Evolutionary conservation across 2,113 vertebrate genomes (phyloP).

Genomic region (Megaleporinus macrocephalus): DNA sequence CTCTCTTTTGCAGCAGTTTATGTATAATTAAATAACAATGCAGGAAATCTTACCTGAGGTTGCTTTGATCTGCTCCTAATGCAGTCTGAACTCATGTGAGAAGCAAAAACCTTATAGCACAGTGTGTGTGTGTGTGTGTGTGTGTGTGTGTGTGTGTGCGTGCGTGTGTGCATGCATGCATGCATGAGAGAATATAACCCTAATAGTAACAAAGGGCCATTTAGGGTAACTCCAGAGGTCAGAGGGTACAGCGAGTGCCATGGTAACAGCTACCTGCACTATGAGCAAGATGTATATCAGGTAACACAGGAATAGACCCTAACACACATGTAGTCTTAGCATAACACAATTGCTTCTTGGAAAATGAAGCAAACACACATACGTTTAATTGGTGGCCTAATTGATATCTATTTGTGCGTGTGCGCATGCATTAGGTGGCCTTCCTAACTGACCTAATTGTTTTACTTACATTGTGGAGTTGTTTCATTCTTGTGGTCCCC

Average conservation of each 20-base stretch:
- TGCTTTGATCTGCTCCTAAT: slow-evolving; percentile 6
- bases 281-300: slow-evolving; percentile 1
- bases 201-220: slow-evolving; percentile 46
- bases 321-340: not conserved
- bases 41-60: slow-evolving; percentile 23
- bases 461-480: too few relatives aligned
- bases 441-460: too few relatives aligned
- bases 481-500: too few relatives aligned
- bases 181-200: not conserved
- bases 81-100: not conserved
- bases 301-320: slow-evolving; percentile 22
- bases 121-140: slow-evolving; percentile 17
- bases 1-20: too few relatives aligned
- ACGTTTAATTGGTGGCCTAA: not conserved
- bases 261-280: slow-evolving; percentile 24
- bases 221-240: slow-evolving; percentile 39
- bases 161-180: slow-evolving; percentile 6
- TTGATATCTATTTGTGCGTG: too few relatives aligned
- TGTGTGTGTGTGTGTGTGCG: not conserved
- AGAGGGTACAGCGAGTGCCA: slow-evolving; percentile 28
- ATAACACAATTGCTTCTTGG: not conserved
- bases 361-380: not conserved
- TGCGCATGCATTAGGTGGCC: too few relatives aligned
- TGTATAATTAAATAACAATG: too few relatives aligned
- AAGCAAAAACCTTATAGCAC: slow-evolving; percentile 4